Conservation (phyloP, 2,888 invertebrate genomes). For the Leucophora obtusa region DNA sequence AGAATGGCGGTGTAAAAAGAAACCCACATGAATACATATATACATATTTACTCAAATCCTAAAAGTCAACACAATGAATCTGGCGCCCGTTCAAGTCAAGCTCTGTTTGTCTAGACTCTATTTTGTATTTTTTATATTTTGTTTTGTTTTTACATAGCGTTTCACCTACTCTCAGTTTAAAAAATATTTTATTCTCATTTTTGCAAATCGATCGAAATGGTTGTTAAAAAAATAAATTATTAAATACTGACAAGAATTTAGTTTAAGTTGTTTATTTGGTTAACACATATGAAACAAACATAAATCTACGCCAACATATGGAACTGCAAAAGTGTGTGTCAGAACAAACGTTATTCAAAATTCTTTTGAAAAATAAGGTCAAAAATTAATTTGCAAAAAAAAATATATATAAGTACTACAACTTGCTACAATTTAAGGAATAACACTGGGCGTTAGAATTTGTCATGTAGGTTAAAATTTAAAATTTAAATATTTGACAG, state of each 20-base stretch:
- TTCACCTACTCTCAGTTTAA: slow-evolving; percentile 47
- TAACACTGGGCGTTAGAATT: background rate
- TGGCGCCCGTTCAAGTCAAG: slow-evolving; percentile 49
- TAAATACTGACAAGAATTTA: slow-evolving; percentile 40
- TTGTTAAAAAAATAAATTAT: slow-evolving; percentile 30
- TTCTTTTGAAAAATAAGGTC: background rate
- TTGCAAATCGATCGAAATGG: slow-evolving; percentile 39
- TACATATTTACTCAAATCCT: slow-evolving; percentile 19
- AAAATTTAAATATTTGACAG: background rate
- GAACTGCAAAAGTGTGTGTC: background rate
- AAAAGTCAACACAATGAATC: slow-evolving; percentile 47
- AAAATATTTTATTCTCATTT: slow-evolving; percentile 15
- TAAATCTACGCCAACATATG: slow-evolving; percentile 34
- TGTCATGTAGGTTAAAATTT: slow-evolving; percentile 3
- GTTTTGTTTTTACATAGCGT: slow-evolving; percentile 39
- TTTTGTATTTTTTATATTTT: slow-evolving; percentile 8
- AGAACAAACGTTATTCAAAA: slow-evolving; percentile 6
- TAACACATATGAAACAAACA: background rate
- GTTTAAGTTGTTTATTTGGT: slow-evolving; percentile 17
- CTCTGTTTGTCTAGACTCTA: slow-evolving; percentile 47
- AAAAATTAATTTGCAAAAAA: background rate
- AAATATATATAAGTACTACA: background rate
- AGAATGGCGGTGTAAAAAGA: slow-evolving; percentile 14
- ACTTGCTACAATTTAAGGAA: background rate
- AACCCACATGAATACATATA: slow-evolving; percentile 37